Evolutionary conservation across 1,140 invertebrate genomes (phyloP).

Genomic region (Hestina assimilis): DNA sequence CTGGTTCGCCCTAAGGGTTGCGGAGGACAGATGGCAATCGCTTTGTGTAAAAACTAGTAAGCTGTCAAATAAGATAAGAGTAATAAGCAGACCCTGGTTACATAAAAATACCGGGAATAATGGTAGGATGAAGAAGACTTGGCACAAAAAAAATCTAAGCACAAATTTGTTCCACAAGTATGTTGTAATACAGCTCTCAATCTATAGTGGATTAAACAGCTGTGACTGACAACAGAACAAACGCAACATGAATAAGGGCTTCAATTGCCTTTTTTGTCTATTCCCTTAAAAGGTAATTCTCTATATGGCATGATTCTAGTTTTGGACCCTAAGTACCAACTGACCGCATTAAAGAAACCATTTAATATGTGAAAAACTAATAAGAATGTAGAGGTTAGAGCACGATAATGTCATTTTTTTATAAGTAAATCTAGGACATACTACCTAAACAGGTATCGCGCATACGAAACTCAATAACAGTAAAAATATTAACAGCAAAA

Average conservation of each 20-base stretch:
- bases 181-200: neutral
- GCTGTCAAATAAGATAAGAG: too few relatives aligned
- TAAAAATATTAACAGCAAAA: neutral
- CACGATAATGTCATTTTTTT: conserved; percentile 1
- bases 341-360: conserved; percentile 18
- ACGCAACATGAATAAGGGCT: conserved; percentile 4
- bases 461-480: neutral
- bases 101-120: too few relatives aligned
- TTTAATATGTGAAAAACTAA: conserved; percentile 9
- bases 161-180: neutral
- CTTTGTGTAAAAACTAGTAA: too few relatives aligned
- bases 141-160: too few relatives aligned
- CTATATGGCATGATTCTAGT: conserved; percentile 8
- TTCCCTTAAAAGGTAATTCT: conserved; percentile 10
- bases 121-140: too few relatives aligned
- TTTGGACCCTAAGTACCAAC: conserved; percentile 8
- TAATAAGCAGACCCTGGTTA: too few relatives aligned
- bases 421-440: neutral
- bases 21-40: too few relatives aligned
- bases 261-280: conserved; percentile 7
- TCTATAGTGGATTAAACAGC: conserved; percentile 4
- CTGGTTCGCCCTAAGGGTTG: too few relatives aligned
- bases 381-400: conserved; percentile 2
- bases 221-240: conserved; percentile 15
- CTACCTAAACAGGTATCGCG: neutral